Base-by-base conservation (phyloP, 2,888 invertebrate species). In the Alentia gelatinosa region DNA sequence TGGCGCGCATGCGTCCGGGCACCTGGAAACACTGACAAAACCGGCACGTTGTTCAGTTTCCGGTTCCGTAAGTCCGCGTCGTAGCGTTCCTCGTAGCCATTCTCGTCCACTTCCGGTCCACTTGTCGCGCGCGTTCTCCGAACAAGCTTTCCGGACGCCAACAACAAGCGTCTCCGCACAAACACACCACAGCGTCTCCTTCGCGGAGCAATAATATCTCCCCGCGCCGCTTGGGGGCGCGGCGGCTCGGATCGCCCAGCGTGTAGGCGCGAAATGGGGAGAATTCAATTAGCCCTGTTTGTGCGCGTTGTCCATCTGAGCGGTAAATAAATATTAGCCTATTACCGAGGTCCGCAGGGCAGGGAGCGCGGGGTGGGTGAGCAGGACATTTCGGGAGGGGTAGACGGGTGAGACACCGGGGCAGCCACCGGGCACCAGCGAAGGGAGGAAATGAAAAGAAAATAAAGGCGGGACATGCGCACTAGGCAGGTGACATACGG, bases 251-350 rank as follows among this genome's bases (percentile, higher is more conserved):
- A 68, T 68, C 68, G 68, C n/a, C 68, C 68, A 68, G 30, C 4
- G 68, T 3, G 68, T 68, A 68, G 30, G 68, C 30, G 68, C 26
- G 68, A 68, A 68, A 30, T 30, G 26, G 56, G 68, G 30, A 26
- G 3, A 3, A 68, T 68, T 68, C 68, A 68, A 68, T 68, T 68
- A 68, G 30, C 68, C 30, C 30, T 68, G 68, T 68, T 68, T 68
- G 26, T 68, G n/a, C 68, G 68, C 68, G 68, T 68, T 68, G 68
- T 68, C 26, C 68, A 68, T 26, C 68, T 30, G 33, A 68, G 68
- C 68, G 68, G n/a, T 68, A 68, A 68, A 68, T 68, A 68, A 68
- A 68, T 68, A 68, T 68, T 68, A 30, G 68, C 68, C 68, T 68
- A 68, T 68, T 68, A 68, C 26, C 68, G 68, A 30, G 12, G n/a